Base-by-base conservation (phyloP, 1,140 invertebrate species). In the Drosophila sturtevanti region DNA sequence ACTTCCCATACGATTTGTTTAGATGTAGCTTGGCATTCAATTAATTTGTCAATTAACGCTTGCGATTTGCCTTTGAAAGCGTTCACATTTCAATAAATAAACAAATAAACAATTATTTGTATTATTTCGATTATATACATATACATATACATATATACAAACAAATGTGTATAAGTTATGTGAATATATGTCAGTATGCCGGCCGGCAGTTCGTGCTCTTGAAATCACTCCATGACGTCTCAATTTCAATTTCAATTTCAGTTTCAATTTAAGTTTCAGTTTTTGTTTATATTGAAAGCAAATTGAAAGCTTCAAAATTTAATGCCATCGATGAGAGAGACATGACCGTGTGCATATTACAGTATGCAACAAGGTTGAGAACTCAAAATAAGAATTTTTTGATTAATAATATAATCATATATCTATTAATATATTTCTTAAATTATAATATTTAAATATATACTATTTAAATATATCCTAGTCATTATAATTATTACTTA, bases 11-110 rank as follows among this genome's bases (percentile, higher is more conserved):
- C n/a, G n/a, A n/a, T n/a, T n/a, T n/a, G n/a, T n/a, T n/a, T n/a
- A n/a, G n/a, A n/a, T n/a, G n/a, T n/a, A n/a, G n/a, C n/a, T 58
- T 61, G 63, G 16, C 6, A 44, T 66, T 69, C 70, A 70, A 78
- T 75, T 78, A 68, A 71, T 71, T 79, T 67, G 66, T 81, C 75
- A 82, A 64, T 64, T 66, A 64, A 74, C 52, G 58, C 62, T 65
- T 65, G 65, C 82, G 69, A 62, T 70, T 61, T 67, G 74, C 62
- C 67, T 74, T 66, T 61, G 58, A 24, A 74, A 78, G 63, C 54
- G 61, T 22, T 75, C 63, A 22, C 58, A 44, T 62, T 77, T 73
- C 52, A 69, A 48, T 48, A 48, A 48, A 48, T 10, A 48, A 48
- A 48, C 41, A 48, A 48, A 48, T 48, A 21, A 48, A 16, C 41